Evolutionary conservation across 2,888 invertebrate species (phyloP), one percentile per base, ranked within the genome.

Genomic region (Ganaspis brasiliensis): DNA sequence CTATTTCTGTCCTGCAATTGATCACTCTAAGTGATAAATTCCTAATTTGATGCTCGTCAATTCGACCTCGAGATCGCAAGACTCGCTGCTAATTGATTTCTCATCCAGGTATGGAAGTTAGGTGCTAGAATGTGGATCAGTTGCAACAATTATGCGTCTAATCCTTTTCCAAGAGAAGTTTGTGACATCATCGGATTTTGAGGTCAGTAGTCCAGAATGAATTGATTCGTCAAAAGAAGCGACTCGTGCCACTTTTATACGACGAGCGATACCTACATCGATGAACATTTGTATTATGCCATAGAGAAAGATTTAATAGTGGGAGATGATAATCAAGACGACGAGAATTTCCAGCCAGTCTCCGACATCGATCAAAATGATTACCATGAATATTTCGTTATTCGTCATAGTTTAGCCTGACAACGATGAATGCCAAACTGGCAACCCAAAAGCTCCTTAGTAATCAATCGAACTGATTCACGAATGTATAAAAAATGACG

Each of bases 201-300:
- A 86, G 87, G 87, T 87, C 87, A 87, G 83, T 87, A 85, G 86
- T 84, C 86, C 87, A 83, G 85, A 83, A 86, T 86, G 86, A 86
- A 87, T 87, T 87, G 87, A 87, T 85, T 87, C 87, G 87, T 86
- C 86, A 85, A 67, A 67, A 52, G 73, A 59, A n/a, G 19, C 9
- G 57, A 59, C 59, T 56, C 59, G 73, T 73, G 59, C 59, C 45
- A 73, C 73, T 40, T 73, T 59, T 73, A 52, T 8, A 52, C 6
- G 14, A 72, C 14, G 45, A 67, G 45, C 24, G 37, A 24, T 40
- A 24, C 9, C 67, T 67, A 40, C 67, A 67, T 24, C 45, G 37
- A 45, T 45, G 45, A 45, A 24, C 59, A 61, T 61, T 16, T 31
- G 12, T 35, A 61, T 16, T 61, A 31, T 35, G 31, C 40, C 31